Evolutionary conservation across 2,113 vertebrate species (phyloP), one percentile per base, ranked within the genome.

Genomic region (Pantherophis guttatus): DNA sequence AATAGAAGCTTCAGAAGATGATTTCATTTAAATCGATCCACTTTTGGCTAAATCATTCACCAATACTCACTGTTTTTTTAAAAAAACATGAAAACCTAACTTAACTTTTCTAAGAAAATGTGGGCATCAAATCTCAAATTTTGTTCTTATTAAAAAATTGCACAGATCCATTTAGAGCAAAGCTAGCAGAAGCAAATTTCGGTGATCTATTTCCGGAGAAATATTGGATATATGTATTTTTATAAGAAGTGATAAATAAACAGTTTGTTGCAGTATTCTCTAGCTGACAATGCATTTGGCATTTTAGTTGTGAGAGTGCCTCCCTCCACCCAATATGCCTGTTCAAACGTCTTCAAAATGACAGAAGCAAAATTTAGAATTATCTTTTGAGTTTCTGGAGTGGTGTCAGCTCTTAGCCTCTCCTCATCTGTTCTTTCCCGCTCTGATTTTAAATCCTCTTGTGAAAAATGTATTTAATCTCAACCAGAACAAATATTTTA

Each of bases 401-500:
- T 92, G 95, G 88, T 89, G 57, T 94, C 94, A 81, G 93, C 93
- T 92, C 86, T 86, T 94, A 55, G 44, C 92, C 87, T 92, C 87
- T 93, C 59, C 93, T 95, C 86, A 91, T 95, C 70, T 94, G n/a
- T 50, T 94, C 93, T 95, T 81, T 1, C 11, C 75, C 58, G 59
- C 93, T 65, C 87, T 1, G 90, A 24, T 90, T 96, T 92, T 55
- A 88, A 96, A 95, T 95, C 95, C 86, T 96, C 94, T 96, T 92
- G 86, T 48, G 85, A 5, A 54, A 81, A 70, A 87, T 65, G 3
- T 87, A 91, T 87, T 93, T 91, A 93, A 93, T 91, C 58, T 55
- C 85, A 58, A 87, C 21, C 86, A 88, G 87, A 75, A 88, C 58
- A 39, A 44, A 58, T 53, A 58, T 33, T 33, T 86, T 55, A 81